Conservation (phyloP, 1,140 invertebrate genomes). For the Drosophila sechellia region DNA sequence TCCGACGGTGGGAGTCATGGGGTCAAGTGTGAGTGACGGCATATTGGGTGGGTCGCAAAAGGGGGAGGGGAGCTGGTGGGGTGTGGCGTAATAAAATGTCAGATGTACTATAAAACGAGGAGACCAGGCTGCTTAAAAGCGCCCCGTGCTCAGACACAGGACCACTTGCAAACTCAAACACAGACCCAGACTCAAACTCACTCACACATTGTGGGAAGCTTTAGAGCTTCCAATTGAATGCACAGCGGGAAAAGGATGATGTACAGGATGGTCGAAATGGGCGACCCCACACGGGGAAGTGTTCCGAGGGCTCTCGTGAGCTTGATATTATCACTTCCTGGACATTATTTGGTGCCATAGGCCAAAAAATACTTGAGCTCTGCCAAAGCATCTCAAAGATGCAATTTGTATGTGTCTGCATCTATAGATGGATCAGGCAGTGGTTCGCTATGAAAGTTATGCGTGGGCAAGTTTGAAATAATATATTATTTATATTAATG, state of each 20-base stretch:
- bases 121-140: conserved; percentile 53
- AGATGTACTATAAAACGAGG: conserved; percentile 67
- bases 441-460: conserved; percentile 5
- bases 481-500: neutral
- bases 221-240: conserved; percentile 76
- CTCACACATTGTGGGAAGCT: conserved; percentile 32
- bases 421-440: conserved; percentile 19
- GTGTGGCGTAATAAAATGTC: conserved; percentile 72
- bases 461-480: no score
- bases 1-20: neutral
- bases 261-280: neutral
- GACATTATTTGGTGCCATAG: conserved; percentile 79
- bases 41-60: neutral
- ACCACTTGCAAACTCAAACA: neutral
- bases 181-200: conserved; percentile 3
- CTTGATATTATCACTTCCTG: conserved; percentile 79
- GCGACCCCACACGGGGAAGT: conserved; percentile 6
- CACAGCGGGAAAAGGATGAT: conserved; percentile 48
- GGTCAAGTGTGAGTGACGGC: conserved; percentile 11
- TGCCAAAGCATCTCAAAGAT: conserved; percentile 57
- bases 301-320: conserved; percentile 55
- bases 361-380: conserved; percentile 75
- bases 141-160: conserved; percentile 16
- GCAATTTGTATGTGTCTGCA: conserved; percentile 42
- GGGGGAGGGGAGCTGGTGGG: neutral